Evolutionary conservation across 1,140 invertebrate genomes (phyloP), one percentile per base, ranked within the genome.

Genomic region (Zaprionus tsacasi): DNA sequence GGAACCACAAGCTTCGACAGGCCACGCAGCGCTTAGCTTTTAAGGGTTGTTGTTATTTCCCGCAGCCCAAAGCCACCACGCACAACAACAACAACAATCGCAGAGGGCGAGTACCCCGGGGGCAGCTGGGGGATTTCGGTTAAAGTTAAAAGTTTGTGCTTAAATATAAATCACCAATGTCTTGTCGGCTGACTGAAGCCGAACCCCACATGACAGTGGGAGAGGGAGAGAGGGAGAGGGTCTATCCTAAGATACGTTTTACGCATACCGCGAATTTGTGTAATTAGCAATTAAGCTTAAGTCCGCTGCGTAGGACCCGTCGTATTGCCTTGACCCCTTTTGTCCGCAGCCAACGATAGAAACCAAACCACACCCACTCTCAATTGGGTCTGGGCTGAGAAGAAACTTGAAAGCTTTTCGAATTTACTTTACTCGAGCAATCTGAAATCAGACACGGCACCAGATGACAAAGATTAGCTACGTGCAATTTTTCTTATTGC

Each of bases 91-190:
- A 66, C 61, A 75, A 50, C 38, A 76, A 48, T 33, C 64, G 33
- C 30, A 70, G 33, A 33, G 56, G 11, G 15, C 7, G 48, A 40
- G 45, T 48, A 66, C 45, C 64, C 59, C 15, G 50, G 54, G 67
- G 55, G 55, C 63, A 66, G 57, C 80, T 77, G 50, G 55, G 83
- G 83, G 82, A 87, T 88, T 86, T 80, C 43, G 85, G 80, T 87
- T 87, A 83, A 82, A 88, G 83, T 88, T 89, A 89, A 88, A 88
- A 88, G 85, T 88, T 88, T 88, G 69, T 58, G 83, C 80, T 88
- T 80, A 89, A 88, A 89, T 89, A 88, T 88, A 88, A 88, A 88
- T 88, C 83, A 88, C 70, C 85, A 72, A 78, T 88, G 65, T 69
- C 81, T 88, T 87, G 54, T 36, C 70, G 75, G 69, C 82, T 86